Conservation (phyloP, 2,888 invertebrate species). For the Nomada lathburiana region DNA sequence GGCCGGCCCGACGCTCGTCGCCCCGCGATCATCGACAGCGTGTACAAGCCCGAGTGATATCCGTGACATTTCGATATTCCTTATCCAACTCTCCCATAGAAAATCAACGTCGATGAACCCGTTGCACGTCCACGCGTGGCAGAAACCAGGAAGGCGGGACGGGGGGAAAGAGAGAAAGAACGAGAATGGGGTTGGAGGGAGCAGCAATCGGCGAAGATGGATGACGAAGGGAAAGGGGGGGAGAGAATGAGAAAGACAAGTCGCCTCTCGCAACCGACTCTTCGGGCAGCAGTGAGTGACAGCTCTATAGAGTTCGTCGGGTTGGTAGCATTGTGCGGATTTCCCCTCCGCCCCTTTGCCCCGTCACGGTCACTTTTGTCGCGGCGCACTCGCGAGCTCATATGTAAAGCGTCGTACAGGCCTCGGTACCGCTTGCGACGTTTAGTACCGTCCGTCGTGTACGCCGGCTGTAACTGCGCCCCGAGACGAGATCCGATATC, state of each 20-base stretch:
- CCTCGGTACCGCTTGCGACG: constrained; percentile 63
- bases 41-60: constrained; percentile 51
- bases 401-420: constrained; percentile 68
- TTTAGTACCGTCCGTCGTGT: constrained; percentile 71
- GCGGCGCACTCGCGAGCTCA: constrained; percentile 62
- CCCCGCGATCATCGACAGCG: constrained; percentile 46
- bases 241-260: constrained; percentile 57
- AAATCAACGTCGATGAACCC: constrained; percentile 74
- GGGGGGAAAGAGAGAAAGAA: constrained; percentile 16
- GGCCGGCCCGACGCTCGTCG: constrained; percentile 43
- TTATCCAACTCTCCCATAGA: constrained; percentile 69
- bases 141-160: constrained; percentile 39
- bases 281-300: constrained; percentile 79
- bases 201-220: not conserved
- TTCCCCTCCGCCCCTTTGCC: constrained; percentile 56
- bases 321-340: constrained; percentile 81
- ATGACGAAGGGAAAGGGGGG: constrained; percentile 47
- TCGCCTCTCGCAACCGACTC: constrained; percentile 71
- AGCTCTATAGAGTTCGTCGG: constrained; percentile 82
- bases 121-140: constrained; percentile 62
- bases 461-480: constrained; percentile 53
- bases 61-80: constrained; percentile 69
- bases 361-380: constrained; percentile 63
- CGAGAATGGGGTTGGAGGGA: constrained; percentile 20
- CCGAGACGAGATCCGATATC: constrained; percentile 41